Percentiles rank a stretch among this genome's conserved stretches.
Conservation (phyloP, 2,888 invertebrate genomes). For the Sinhomidia bicolor region DNA sequence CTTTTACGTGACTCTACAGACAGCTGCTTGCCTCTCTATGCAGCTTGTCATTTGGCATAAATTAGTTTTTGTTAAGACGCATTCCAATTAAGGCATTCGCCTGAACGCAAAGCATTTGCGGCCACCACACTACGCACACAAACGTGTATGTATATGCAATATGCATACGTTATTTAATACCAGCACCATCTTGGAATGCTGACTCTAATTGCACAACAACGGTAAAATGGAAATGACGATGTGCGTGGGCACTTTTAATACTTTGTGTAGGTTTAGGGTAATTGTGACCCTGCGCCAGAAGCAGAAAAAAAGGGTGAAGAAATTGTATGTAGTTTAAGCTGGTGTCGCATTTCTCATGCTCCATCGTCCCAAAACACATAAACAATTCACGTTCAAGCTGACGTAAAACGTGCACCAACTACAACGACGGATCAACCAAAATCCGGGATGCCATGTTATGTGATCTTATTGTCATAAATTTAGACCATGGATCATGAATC, state of each 20-base stretch:
- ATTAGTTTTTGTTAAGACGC: neutral
- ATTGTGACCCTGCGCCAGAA: neutral
- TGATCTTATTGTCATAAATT: neutral
- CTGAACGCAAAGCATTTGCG: neutral
- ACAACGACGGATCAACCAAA: neutral
- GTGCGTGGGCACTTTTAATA: constrained; percentile 34
- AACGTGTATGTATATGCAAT: too few relatives aligned
- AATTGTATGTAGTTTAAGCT: neutral
- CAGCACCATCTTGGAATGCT: neutral
- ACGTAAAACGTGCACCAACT: neutral
- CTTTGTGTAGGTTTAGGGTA: constrained; percentile 14
- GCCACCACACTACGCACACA: constrained; percentile 24
- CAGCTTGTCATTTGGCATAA: neutral
- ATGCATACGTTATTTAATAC: neutral
- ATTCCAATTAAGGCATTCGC: constrained; percentile 3
- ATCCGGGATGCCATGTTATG: neutral
- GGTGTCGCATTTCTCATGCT: constrained; percentile 28
- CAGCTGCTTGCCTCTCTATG: neutral
- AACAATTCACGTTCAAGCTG: neutral
- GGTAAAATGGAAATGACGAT: neutral
- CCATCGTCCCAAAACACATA: neutral
- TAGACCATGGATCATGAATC: constrained; percentile 5
- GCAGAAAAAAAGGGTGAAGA: constrained; percentile 21
- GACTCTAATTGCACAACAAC: constrained; percentile 20
- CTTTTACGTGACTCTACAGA: neutral